These are phyloP conservation scores for Tortricodes alternella DNA, from an alignment of 2,888 invertebrate species.

Conservation along the genomic window DNA sequence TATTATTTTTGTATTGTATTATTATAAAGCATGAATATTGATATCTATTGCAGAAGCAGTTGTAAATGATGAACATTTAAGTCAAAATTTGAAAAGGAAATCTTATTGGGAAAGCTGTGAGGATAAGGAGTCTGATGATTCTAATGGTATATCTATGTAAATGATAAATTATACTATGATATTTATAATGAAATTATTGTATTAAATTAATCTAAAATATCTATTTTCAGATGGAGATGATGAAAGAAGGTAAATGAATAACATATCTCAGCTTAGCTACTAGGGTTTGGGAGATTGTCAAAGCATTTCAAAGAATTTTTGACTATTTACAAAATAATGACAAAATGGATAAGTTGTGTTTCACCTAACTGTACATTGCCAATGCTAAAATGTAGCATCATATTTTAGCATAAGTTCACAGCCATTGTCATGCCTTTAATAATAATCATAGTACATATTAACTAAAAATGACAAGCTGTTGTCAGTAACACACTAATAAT, in stretches of 20 bases:
- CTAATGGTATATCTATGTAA: slow-evolving; percentile 31
- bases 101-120: slow-evolving; percentile 22
- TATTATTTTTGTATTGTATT: too few species aligned
- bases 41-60: slow-evolving; percentile 3
- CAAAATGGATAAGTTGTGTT: too few species aligned
- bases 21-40: background rate
- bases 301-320: too few species aligned
- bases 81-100: slow-evolving; percentile 12
- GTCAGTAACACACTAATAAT: too few species aligned
- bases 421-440: too few species aligned
- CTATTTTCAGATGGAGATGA: slow-evolving; percentile 39
- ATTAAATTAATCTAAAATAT: too few species aligned
- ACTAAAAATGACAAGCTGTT: too few species aligned
- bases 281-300: too few species aligned
- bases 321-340: too few species aligned
- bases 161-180: background rate
- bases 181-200: too few species aligned
- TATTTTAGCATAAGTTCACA: too few species aligned
- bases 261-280: background rate
- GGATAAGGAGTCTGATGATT: slow-evolving; percentile 40
- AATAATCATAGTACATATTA: too few species aligned
- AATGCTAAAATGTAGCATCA: background rate
- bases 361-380: background rate
- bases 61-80: slow-evolving; percentile 13
- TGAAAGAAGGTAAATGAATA: slow-evolving; percentile 37